A percentile compares a stretch with the other conserved stretches of the same genome.
Conservation (phyloP, 1,140 invertebrate species). For the Zaprionus nigranus region DNA sequence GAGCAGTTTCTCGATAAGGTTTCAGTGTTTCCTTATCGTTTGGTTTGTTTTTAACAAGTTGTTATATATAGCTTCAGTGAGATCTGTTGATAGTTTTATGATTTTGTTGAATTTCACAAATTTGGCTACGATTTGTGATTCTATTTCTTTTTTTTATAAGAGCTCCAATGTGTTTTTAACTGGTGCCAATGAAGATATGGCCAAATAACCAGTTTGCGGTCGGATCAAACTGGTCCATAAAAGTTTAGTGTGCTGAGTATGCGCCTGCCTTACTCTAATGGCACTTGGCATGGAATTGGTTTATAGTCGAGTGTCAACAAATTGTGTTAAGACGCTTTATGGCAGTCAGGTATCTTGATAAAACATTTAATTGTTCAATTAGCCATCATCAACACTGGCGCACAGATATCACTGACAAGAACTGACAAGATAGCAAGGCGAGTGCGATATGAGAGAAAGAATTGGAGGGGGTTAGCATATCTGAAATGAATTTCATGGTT, state of each 20-base stretch:
- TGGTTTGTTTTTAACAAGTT: slow-evolving; percentile 24
- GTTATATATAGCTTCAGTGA: slow-evolving; percentile 23
- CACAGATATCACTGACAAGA: not conserved
- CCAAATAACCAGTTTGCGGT: slow-evolving; percentile 27
- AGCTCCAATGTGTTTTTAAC: slow-evolving; percentile 55
- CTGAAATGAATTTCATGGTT: not conserved
- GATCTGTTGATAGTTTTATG: slow-evolving; percentile 57
- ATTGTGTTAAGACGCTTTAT: slow-evolving; percentile 26
- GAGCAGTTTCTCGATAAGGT: not conserved
- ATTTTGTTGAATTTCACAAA: slow-evolving; percentile 39
- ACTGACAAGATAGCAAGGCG: not conserved
- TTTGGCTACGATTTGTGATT: slow-evolving; percentile 32
- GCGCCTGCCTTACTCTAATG: slow-evolving; percentile 13
- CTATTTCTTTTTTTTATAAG: slow-evolving; percentile 45
- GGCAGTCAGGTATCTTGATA: slow-evolving; percentile 12
- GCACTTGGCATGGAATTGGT: slow-evolving; percentile 15
- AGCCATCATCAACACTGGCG: slow-evolving; percentile 13
- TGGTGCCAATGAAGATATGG: slow-evolving; percentile 46
- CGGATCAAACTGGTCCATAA: slow-evolving; percentile 20
- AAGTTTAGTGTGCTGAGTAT: not conserved
- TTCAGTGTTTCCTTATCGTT: slow-evolving; percentile 20
- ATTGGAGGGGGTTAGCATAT: not conserved
- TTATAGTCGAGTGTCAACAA: slow-evolving; percentile 28
- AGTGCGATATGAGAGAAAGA: not conserved
- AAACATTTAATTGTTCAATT: slow-evolving; percentile 43